Evolutionary conservation across 2,888 invertebrate genomes (phyloP).

Genomic region (Ditula angustiorana): DNA sequence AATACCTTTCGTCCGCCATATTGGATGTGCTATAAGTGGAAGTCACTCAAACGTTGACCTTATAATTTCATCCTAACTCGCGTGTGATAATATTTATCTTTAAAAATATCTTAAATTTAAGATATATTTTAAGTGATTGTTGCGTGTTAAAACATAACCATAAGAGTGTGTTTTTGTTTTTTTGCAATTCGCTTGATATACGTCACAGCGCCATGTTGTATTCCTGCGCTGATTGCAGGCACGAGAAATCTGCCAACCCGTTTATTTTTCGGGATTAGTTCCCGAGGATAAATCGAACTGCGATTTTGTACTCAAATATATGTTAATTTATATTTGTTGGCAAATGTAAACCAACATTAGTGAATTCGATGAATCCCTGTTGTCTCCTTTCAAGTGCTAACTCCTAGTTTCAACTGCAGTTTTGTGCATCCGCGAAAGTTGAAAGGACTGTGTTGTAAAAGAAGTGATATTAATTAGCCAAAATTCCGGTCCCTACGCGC

Average conservation of each 20-base stretch:
- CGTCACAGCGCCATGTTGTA: slow-evolving; percentile 86
- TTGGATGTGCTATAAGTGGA: slow-evolving; percentile 80
- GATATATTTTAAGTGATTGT: slow-evolving; percentile 62
- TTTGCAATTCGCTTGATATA: slow-evolving; percentile 82
- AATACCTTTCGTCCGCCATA: slow-evolving; percentile 75
- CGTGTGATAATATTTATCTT: slow-evolving; percentile 60
- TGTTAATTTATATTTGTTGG: slow-evolving; percentile 82
- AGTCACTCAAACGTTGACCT: slow-evolving; percentile 81
- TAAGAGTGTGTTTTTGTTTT: slow-evolving; percentile 61
- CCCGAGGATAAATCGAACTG: slow-evolving; percentile 82
- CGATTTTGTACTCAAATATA: slow-evolving; percentile 85
- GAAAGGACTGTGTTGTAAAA: slow-evolving; percentile 86
- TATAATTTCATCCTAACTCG: slow-evolving; percentile 72
- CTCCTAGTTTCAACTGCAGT: slow-evolving; percentile 84
- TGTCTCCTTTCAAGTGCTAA: slow-evolving; percentile 81
- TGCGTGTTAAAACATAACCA: slow-evolving; percentile 54
- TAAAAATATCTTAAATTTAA: slow-evolving; percentile 64
- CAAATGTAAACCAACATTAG: slow-evolving; percentile 81
- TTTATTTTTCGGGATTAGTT: slow-evolving; percentile 84
- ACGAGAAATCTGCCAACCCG: slow-evolving; percentile 85
- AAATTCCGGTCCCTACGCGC: slow-evolving; percentile 95
- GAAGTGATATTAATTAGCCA: slow-evolving; percentile 87
- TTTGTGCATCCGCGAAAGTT: slow-evolving; percentile 86
- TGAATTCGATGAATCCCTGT: slow-evolving; percentile 82
- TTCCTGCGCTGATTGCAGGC: slow-evolving; percentile 86